Evolutionary conservation across 1,140 invertebrate genomes (phyloP).

Genomic region (Maniola jurtina): DNA sequence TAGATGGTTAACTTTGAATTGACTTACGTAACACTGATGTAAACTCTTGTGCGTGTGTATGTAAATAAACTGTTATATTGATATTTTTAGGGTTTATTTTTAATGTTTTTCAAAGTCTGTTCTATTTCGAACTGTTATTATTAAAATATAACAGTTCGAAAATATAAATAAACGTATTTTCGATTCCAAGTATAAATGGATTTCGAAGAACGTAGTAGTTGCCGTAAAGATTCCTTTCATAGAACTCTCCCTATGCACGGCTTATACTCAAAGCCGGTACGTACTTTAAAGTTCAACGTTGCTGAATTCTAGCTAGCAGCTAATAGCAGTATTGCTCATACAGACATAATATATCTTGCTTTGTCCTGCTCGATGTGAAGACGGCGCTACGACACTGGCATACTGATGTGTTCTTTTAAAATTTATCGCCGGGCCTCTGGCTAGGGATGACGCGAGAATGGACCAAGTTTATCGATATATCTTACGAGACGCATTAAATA

Average conservation of each 20-base stretch:
- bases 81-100: no score
- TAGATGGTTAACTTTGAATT: slow-evolving; percentile 9
- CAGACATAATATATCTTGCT: slow-evolving; percentile 67
- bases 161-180: no score
- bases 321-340: slow-evolving; percentile 45
- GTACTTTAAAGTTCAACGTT: slow-evolving; percentile 9
- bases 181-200: no score
- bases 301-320: slow-evolving; percentile 17
- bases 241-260: background rate
- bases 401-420: slow-evolving; percentile 70
- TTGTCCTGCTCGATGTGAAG: slow-evolving; percentile 57
- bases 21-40: background rate
- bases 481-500: slow-evolving; percentile 9
- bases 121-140: no score
- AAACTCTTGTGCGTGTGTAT: no score
- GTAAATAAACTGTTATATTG: no score
- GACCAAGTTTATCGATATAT: slow-evolving; percentile 25
- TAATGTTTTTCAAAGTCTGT: no score
- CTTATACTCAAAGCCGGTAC: background rate
- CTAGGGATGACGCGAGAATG: slow-evolving; percentile 20
- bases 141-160: no score
- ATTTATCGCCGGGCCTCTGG: slow-evolving; percentile 54
- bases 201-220: no score
- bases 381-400: slow-evolving; percentile 50
- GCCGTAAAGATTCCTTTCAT: background rate